Percentiles rank a stretch among this genome's conserved stretches.
Conservation (phyloP, 2,113 vertebrate genomes). For the Archilochus colubris region DNA sequence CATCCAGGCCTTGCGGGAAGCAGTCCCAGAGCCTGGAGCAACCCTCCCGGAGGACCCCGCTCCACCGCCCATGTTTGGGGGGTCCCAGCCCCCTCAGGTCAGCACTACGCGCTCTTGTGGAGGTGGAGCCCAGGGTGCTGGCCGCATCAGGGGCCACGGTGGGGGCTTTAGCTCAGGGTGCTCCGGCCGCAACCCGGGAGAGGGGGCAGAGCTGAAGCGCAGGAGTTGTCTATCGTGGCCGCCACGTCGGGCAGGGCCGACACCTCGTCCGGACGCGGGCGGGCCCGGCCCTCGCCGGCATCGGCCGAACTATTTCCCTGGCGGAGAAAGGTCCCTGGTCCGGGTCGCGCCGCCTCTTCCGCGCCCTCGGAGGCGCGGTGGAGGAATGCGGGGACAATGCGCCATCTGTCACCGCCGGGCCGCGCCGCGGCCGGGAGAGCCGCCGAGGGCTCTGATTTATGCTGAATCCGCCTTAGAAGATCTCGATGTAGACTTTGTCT, state of each 20-base stretch:
- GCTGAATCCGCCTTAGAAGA: constrained; percentile 61
- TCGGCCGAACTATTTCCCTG: neutral
- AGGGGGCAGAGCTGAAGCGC: neutral
- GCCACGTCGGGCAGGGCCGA: neutral
- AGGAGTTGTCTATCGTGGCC: too few species aligned
- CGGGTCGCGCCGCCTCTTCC: neutral
- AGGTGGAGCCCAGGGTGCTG: neutral
- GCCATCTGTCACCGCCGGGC: constrained; percentile 71
- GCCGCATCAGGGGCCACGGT: too few species aligned
- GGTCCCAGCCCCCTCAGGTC: fast-evolving
- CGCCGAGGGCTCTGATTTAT: constrained; percentile 63
- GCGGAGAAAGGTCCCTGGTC: neutral
- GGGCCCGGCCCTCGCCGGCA: too few species aligned
- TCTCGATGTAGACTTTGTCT: constrained; percentile 65
- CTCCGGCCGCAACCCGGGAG: neutral
- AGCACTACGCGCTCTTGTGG: neutral
- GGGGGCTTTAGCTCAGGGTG: neutral
- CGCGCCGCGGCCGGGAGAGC: constrained; percentile 53
- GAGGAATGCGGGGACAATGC: constrained; percentile 68
- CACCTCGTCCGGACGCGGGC: too few species aligned
- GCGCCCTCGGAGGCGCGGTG: constrained; percentile 23
- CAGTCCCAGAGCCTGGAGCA: neutral
- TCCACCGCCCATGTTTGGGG: neutral
- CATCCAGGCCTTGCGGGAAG: neutral
- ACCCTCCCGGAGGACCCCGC: neutral